Evolutionary conservation across 2,113 vertebrate species (phyloP), one percentile per base, ranked within the genome.

Genomic region (Nipponia nippon): DNA sequence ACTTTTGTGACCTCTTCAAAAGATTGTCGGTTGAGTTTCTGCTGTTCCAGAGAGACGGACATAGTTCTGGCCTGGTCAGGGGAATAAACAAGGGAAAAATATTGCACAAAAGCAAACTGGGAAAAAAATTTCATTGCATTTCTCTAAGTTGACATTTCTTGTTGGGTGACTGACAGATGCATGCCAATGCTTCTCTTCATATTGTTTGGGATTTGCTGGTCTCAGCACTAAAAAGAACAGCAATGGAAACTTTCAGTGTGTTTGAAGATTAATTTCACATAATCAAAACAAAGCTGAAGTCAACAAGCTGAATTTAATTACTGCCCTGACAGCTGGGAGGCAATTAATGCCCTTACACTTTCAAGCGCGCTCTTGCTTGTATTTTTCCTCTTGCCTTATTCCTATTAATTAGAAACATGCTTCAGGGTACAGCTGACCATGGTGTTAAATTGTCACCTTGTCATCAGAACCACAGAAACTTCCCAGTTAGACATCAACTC

Each of bases 251-350:
- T 93, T 83, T 90, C 87, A n/a, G 47, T 47, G 53, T 50, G 61
- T 96, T 96, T 95, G 78, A 95, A 98, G 96, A 98, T 97, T 97
- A 93, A 96, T 96, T 97, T 96, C 93, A 94, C 82, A 95, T 97
- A 92, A 98, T 97, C 58, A 21, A 95, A 97, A 91, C 89, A 95
- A 97, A 93, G 85, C 91, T 94, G 91, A 94, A 97, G 94, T 98
- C 96, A 97, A 97, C 95, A 97, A 97, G 95, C 91, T 95, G 89
- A 94, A 94, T 97, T 97, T 98, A 98, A 98, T 98, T 97, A 97
- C 92, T 44, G 16, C 47, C 89, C 92, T 95, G 97, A 93, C 96
- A 98, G 96, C 93, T 97, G 94, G 95, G 92, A 97, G 90, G 87
- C 94, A 97, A 98, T 98, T 97, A 98, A 95, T 97, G 92, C 87